Base-by-base conservation (phyloP, 2,888 invertebrate genomes). In the Melanotus villosus region DNA sequence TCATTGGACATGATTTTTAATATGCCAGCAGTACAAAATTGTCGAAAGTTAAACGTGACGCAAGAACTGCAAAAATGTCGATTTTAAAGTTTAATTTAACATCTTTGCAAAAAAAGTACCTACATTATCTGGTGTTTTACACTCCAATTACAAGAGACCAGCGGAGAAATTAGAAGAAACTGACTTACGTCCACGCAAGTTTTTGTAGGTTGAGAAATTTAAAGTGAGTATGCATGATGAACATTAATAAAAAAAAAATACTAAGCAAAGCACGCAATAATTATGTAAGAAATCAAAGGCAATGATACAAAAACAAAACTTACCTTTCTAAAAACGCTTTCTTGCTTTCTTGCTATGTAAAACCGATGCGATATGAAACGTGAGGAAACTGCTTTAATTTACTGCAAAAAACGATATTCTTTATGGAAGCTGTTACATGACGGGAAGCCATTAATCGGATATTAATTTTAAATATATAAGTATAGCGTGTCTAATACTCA, bases 131-230 rank as follows among this genome's bases (percentile, higher is more conserved):
- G 21, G 2, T 47, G 12, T 47, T 52, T 52, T 30, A 52, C 30
- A 52, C 14, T 52, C 50, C 21, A n/a, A 52, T 52, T 52, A 52
- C 30, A 52, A 52, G 30, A 52, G 2, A 1, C 41, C 1, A 7
- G 10, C 4, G 16, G 45, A 21, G 45, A 45, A 45, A 45, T 45
- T 45, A n/a, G 0, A n/a, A 21, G 10, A 21, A 45, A 21, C 19
- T 14, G 7, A 5, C 34, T 6, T 34, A 34, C 9, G n/a, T 12
- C 6, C 18, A 41, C 9, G 41, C 41, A 41, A 41, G 14, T 41
- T 26, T 41, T 41, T 41, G 41, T 41, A 14, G 41, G n/a, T 41
- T 41, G 7, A 5, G 16, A 38, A 38, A 38, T n/a, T 38, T 12
- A 2, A 19, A 19, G 19, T 14, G 23, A 16, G 47, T 47, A 9